Percentiles rank a stretch among this genome's conserved stretches.
Conservation (phyloP, 2,888 invertebrate species). For the Eilema depressum region DNA sequence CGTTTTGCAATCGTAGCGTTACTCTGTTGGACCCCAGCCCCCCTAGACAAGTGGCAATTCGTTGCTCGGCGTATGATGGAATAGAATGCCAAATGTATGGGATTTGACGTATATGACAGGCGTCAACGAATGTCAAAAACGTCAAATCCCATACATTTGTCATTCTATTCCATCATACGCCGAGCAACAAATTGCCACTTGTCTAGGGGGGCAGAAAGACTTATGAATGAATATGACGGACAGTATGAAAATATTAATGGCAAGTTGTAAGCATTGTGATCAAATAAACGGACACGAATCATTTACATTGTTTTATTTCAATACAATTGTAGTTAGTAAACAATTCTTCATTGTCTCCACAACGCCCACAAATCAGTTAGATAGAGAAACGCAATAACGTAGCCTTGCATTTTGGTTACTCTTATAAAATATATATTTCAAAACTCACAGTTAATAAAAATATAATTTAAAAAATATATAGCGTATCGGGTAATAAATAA, state of each 20-base stretch:
- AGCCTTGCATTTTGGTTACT: background rate
- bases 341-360: slow-evolving; percentile 5
- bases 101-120: too few relatives aligned
- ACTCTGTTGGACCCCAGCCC: background rate
- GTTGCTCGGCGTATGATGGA: too few relatives aligned
- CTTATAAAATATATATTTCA: slow-evolving; percentile 9
- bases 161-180: too few relatives aligned
- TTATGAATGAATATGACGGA: background rate
- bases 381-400: background rate
- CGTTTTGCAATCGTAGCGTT: background rate
- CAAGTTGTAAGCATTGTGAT: background rate
- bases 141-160: too few relatives aligned
- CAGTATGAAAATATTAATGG: background rate
- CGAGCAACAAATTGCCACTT: too few relatives aligned
- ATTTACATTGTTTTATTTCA: slow-evolving; percentile 26
- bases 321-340: background rate
- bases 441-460: slow-evolving; percentile 35
- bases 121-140: too few relatives aligned
- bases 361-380: background rate
- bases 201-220: too few relatives aligned
- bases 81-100: too few relatives aligned
- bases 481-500: slow-evolving; percentile 57
- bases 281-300: slow-evolving; percentile 50
- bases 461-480: slow-evolving; percentile 49
- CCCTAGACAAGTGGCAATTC: too few relatives aligned